Base-by-base conservation (phyloP, 2,888 invertebrate species). In the Phyto melanocephala region DNA sequence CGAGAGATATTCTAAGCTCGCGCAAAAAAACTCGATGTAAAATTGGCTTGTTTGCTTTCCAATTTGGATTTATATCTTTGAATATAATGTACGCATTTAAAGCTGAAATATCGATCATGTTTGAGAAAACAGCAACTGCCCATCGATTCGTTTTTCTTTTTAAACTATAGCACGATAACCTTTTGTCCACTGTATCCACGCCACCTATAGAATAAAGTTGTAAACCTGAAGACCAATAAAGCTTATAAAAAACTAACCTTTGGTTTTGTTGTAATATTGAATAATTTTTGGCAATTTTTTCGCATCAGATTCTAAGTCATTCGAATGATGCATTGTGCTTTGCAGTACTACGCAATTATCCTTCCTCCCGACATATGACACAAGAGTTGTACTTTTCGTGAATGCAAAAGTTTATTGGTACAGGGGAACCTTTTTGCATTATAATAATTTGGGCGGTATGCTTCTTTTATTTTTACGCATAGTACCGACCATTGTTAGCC, bases 261-360 rank as follows among this genome's bases (percentile, higher is more conserved):
- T 62, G 15, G 28, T 33, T 62, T 62, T 62, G 6, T 62, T 45
- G 11, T 45, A 62, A 22, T 15, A 62, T 28, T 62, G 8, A 28
- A 63, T 33, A 1, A 63, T 63, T 63, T 65, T 35, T 63, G 45
- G 63, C 45, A 63, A 22, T 13, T 50, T 50, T 35, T 35, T 50
- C 1, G 0, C 50, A 17, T 50, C 50, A 50, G 35, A 50, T n/a
- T 35, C 35, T 8, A 35, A 17, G 8, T 50, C 22, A 50, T 7
- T 13, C n/a, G 37, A 52, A 7, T 1, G 1, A 24, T 52, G 52
- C 28, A 28, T 28, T 24, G 52, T 52, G 7, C 52, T 52, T n/a
- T 52, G 52, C 28, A 52, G 52, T 52, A 52, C 1, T 13, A 52
- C n/a, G 28, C 52, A 28, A 24, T 52, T 24, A 6, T 28, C 6